Evolutionary conservation across 2,888 invertebrate species (phyloP).

Genomic region (Salpingus planirostris): DNA sequence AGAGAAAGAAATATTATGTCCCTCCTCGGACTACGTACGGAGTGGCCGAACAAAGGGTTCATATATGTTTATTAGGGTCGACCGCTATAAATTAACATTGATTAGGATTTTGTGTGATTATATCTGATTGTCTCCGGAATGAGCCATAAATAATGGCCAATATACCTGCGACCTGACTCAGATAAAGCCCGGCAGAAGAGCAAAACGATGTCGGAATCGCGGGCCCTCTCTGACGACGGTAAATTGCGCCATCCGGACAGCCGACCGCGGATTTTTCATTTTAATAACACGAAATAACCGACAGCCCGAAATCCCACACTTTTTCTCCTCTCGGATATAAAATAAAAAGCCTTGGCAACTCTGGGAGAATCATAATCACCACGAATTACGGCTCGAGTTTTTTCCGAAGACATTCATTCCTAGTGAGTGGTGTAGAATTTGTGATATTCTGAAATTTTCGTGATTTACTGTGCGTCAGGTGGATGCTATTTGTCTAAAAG

Average conservation of each 20-base stretch:
- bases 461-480: too few relatives aligned
- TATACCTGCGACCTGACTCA: conserved; percentile 29
- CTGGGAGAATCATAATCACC: too few relatives aligned
- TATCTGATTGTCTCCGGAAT: conserved; percentile 42
- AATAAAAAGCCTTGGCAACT: too few relatives aligned
- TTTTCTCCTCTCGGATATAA: too few relatives aligned
- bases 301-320: too few relatives aligned
- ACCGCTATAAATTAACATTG: conserved; percentile 43
- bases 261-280: too few relatives aligned
- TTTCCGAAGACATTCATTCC: too few relatives aligned
- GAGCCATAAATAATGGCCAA: conserved; percentile 40
- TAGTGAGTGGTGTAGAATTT: too few relatives aligned
- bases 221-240: conserved; percentile 24
- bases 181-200: conserved; percentile 18
- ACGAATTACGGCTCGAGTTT: too few relatives aligned
- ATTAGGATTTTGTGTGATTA: conserved; percentile 43
- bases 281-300: too few relatives aligned
- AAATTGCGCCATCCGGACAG: conserved; percentile 18
- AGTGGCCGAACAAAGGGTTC: conserved; percentile 40
- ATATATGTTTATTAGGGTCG: conserved; percentile 41
- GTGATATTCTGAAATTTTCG: too few relatives aligned
- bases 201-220: conserved; percentile 24
- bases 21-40: conserved; percentile 23
- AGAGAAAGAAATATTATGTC: background rate
- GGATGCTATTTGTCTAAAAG: too few relatives aligned